A percentile compares a stretch with the other conserved stretches of the same genome.
Conservation (phyloP, 2,888 invertebrate genomes). For the Sipunculus nudus region DNA sequence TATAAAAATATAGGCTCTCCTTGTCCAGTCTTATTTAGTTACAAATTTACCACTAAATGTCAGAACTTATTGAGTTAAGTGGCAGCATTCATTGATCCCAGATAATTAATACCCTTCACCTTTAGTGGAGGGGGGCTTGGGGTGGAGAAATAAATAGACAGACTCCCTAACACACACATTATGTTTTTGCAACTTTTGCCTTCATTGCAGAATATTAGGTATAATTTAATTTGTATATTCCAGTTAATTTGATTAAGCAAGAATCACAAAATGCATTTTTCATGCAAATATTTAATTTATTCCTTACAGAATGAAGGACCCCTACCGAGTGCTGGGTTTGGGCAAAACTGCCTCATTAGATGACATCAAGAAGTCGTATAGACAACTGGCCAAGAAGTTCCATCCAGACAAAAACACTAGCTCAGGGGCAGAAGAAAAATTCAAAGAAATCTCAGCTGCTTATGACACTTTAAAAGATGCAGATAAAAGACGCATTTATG, state of each 20-base stretch:
- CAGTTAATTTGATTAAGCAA: background rate
- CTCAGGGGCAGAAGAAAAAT: slow-evolving; percentile 55
- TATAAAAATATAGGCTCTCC: too few relatives aligned
- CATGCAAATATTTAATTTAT: background rate
- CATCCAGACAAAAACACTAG: slow-evolving; percentile 61
- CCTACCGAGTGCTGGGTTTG: slow-evolving; percentile 11
- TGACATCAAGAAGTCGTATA: slow-evolving; percentile 58
- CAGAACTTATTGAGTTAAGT: too few relatives aligned
- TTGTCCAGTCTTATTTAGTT: too few relatives aligned
- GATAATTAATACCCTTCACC: too few relatives aligned
- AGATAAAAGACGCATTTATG: slow-evolving; percentile 7
- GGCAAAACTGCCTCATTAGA: slow-evolving; percentile 39
- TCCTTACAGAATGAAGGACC: background rate
- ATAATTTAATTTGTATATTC: too few relatives aligned
- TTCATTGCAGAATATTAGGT: too few relatives aligned
- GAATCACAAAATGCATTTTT: background rate
- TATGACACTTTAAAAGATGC: slow-evolving; percentile 50
- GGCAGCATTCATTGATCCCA: too few relatives aligned
- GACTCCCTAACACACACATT: too few relatives aligned
- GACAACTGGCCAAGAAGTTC: slow-evolving; percentile 53
- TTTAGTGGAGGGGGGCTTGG: too few relatives aligned
- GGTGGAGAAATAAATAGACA: too few relatives aligned
- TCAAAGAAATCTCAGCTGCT: slow-evolving; percentile 57
- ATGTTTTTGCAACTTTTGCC: too few relatives aligned
- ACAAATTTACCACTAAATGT: too few relatives aligned